A percentile compares a stretch with the other conserved stretches of the same genome.
These are phyloP conservation scores for Hymenopus coronatus DNA, from an alignment of 2,888 invertebrate genomes.

Conservation along the genomic window DNA sequence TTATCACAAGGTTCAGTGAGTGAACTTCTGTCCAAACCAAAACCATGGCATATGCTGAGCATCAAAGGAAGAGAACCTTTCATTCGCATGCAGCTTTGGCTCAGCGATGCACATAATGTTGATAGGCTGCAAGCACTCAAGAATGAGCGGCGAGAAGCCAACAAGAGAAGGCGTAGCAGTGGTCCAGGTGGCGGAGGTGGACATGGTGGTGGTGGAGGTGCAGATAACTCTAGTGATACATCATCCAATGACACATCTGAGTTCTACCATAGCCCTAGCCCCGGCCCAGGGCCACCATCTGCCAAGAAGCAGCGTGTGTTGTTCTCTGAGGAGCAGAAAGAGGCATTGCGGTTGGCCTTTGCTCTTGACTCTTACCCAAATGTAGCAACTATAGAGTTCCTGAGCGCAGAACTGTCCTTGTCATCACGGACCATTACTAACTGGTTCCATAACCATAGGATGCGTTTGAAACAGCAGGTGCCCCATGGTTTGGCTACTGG, in stretches of 20 bases:
- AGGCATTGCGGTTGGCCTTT: slow-evolving; percentile 90
- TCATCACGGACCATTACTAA: slow-evolving; percentile 96
- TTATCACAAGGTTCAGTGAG: slow-evolving; percentile 96
- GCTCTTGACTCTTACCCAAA: slow-evolving; percentile 96
- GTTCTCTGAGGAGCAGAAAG: slow-evolving; percentile 98
- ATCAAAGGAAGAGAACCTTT: slow-evolving; percentile 97
- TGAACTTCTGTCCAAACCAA: slow-evolving; percentile 94
- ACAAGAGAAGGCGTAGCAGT: slow-evolving; percentile 72
- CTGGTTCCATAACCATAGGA: slow-evolving; percentile 99
- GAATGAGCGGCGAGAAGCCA: slow-evolving; percentile 86
- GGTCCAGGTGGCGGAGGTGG: slow-evolving; percentile 43
- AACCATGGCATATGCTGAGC: slow-evolving; percentile 98
- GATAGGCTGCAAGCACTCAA: slow-evolving; percentile 89
- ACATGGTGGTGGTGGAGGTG: slow-evolving; percentile 75
- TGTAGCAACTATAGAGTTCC: slow-evolving; percentile 91
- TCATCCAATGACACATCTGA: slow-evolving; percentile 86
- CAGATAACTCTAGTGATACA: slow-evolving; percentile 84
- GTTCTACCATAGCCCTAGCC: slow-evolving; percentile 81
- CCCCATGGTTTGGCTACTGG: slow-evolving; percentile 73
- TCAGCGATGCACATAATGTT: slow-evolving; percentile 92
- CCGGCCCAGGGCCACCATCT: slow-evolving; percentile 80
- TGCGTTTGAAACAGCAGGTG: slow-evolving; percentile 91
- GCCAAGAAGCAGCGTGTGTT: slow-evolving; percentile 93
- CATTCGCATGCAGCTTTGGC: slow-evolving; percentile 95
- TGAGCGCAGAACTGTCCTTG: slow-evolving; percentile 86